Evolutionary conservation across 2,113 vertebrate genomes (phyloP).

Genomic region (Cyrtonyx montezumae): DNA sequence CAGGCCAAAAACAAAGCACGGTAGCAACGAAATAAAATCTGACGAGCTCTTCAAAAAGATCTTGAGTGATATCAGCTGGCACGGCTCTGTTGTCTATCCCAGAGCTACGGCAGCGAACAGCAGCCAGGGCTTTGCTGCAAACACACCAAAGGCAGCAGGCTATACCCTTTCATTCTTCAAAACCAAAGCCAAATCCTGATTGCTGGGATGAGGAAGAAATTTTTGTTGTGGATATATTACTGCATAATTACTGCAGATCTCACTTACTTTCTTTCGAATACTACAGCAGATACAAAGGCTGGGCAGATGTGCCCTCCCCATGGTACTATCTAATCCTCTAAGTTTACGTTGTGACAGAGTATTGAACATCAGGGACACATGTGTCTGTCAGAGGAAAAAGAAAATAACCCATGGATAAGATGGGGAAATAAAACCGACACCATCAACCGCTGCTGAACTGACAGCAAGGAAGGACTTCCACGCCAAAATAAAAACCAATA

Average conservation of each 20-base stretch:
- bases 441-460: neutral
- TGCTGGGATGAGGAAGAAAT: neutral
- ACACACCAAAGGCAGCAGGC: neutral
- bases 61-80: neutral
- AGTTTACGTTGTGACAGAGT: neutral
- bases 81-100: constrained; percentile 43
- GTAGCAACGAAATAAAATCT: neutral
- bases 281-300: neutral
- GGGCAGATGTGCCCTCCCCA: neutral
- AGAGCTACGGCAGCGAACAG: constrained; percentile 17
- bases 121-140: constrained; percentile 22
- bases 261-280: neutral
- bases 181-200: constrained; percentile 37
- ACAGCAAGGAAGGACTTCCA: neutral
- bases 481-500: neutral
- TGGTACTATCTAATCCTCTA: neutral
- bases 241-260: constrained; percentile 25
- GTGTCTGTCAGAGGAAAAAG: neutral
- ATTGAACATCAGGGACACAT: neutral
- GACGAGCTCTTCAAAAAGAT: constrained; percentile 68
- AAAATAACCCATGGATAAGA: neutral
- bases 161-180: constrained; percentile 15
- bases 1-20: neutral
- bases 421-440: neutral
- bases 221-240: constrained; percentile 37